Evolutionary conservation across 2,113 vertebrate genomes (phyloP), one percentile per base, ranked within the genome.

Genomic region (Collichthys lucidus): DNA sequence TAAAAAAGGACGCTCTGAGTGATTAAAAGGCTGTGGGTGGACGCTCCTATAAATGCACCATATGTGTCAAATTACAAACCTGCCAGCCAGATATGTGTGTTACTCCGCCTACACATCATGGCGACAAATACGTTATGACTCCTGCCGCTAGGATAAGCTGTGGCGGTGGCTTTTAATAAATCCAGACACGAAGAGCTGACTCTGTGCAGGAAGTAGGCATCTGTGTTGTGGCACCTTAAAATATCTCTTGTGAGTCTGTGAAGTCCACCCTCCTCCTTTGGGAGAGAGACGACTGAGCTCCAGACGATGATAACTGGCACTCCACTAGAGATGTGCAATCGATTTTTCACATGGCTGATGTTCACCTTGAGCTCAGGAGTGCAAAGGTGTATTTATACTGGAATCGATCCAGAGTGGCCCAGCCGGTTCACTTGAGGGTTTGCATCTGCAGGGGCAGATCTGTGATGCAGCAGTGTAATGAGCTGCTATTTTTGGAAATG

Each of bases 191-290:
- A 80, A 0, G 42, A 44, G 35, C 76, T 31, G 68, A 56, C 46
- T 71, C 53, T 16, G 74, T n/a, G 24, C 60, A 78, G 42, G 62
- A 52, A 22, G 60, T 22, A 74, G 78, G 53, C 29, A 0, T 80
- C 47, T 76, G 78, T 65, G 77, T 72, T 26, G 70, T 79, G 80
- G 62, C 46, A 73, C 65, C 44, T 77, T 77, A 55, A 87, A 90
- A 87, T 81, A 83, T 64, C 53, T 68, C 11, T 3, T n/a, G 55
- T 47, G 65, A 79, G 31, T 52, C 70, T 22, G 10, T 20, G 35
- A 59, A 56, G 74, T 61, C 66, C 79, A 22, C 6, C 53, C 60
- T 55, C 44, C 40, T 57, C 50, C 31, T n/a, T 46, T 4, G 15
- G 55, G 11, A 40, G 59, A 3, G 57, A 49, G 60, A 26, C 15